Evolutionary conservation across 2,113 vertebrate genomes (phyloP).

Genomic region (Prietella phreatophila): DNA sequence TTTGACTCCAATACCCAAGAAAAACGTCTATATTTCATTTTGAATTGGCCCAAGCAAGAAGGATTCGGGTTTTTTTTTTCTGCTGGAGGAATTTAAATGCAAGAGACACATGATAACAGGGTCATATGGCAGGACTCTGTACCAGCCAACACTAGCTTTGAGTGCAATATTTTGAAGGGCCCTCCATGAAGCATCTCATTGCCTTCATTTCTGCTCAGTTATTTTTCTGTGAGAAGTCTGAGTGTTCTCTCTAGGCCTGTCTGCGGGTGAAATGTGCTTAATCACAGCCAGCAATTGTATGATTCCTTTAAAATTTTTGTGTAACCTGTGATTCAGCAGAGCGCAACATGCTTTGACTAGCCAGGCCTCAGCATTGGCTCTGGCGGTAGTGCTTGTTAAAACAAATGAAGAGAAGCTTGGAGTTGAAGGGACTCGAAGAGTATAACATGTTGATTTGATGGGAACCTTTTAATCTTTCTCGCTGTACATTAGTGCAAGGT

Average conservation of each 20-base stretch:
- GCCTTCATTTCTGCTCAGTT: slow-evolving; percentile 20
- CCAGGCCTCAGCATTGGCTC: slow-evolving; percentile 57
- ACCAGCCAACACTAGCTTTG: slow-evolving; percentile 69
- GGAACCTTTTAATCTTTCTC: slow-evolving; percentile 35
- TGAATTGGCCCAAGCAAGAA: slow-evolving; percentile 64
- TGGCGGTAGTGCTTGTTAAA: slow-evolving; percentile 62
- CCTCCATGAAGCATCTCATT: slow-evolving; percentile 44
- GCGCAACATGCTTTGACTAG: slow-evolving; percentile 69
- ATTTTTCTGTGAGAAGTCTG: slow-evolving; percentile 41
- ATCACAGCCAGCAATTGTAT: slow-evolving; percentile 50
- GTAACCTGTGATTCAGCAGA: slow-evolving; percentile 67
- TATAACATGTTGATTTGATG: slow-evolving; percentile 21
- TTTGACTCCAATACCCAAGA: slow-evolving; percentile 31
- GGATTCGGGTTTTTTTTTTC: slow-evolving; percentile 65
- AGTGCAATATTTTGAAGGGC: slow-evolving; percentile 77
- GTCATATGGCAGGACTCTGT: slow-evolving; percentile 62
- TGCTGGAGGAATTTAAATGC: slow-evolving; percentile 71
- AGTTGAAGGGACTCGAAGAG: slow-evolving; percentile 46
- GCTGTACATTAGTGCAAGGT: slow-evolving; percentile 18
- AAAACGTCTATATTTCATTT: slow-evolving; percentile 65
- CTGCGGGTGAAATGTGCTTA: slow-evolving; percentile 59
- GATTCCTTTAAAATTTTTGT: slow-evolving; percentile 62
- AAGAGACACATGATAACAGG: slow-evolving; percentile 59
- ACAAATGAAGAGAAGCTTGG: slow-evolving; percentile 51
- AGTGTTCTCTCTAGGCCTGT: slow-evolving; percentile 39